These are phyloP conservation scores for Pristionchus japonicus DNA, from an alignment of 2,888 invertebrate genomes.

Conservation along the genomic window DNA sequence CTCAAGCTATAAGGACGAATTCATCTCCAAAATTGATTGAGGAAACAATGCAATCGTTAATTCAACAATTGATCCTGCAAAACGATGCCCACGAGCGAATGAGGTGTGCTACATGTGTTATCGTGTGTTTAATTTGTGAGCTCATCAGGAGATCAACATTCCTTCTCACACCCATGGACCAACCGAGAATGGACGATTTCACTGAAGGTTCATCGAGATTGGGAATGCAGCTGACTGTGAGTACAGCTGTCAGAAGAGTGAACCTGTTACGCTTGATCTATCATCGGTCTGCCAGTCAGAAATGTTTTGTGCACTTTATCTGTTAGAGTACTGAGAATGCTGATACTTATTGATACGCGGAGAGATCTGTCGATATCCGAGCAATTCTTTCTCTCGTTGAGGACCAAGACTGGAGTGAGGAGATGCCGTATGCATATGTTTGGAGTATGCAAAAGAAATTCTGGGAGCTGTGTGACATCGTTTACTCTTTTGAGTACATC, in stretches of 20 bases:
- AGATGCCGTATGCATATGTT: neutral
- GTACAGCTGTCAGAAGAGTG: no score
- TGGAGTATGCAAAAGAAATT: neutral
- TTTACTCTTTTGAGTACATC: neutral
- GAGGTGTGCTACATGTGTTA: neutral
- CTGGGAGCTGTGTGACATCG: neutral
- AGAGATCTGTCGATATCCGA: no score
- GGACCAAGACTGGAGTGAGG: neutral
- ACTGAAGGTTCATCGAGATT: neutral
- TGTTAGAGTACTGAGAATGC: no score
- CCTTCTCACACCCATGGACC: neutral
- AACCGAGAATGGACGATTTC: neutral
- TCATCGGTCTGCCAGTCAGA: no score
- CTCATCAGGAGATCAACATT: neutral
- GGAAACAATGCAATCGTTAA: neutral
- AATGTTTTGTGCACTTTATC: no score
- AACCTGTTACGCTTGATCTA: neutral
- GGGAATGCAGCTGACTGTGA: neutral
- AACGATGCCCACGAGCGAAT: neutral
- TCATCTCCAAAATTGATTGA: neutral
- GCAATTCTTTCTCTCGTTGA: no score
- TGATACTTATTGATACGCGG: no score
- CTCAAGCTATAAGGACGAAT: no score
- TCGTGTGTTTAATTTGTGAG: neutral
- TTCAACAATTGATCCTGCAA: neutral